A percentile compares a stretch with the other conserved stretches of the same genome.
Evolutionary conservation across 1,140 invertebrate genomes (phyloP).

Genomic region (Anthonomus grandis): DNA sequence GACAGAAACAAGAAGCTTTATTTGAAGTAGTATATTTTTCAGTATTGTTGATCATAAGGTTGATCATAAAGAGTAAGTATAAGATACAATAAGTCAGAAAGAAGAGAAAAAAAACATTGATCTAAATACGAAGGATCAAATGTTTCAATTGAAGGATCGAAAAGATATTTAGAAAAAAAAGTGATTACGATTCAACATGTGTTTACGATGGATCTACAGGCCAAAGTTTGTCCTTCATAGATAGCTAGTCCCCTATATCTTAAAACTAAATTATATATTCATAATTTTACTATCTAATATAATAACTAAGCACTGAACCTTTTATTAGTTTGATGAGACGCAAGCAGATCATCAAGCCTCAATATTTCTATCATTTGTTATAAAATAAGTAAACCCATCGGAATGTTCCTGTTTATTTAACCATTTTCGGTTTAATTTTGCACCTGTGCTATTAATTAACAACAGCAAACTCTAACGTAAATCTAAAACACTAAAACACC

Average conservation of each 20-base stretch:
- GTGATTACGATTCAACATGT: background rate
- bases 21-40: background rate
- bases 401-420: too few species aligned
- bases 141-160: background rate
- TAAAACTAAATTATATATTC: background rate
- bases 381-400: too few species aligned
- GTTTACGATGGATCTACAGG: background rate
- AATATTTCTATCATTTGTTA: slow-evolving; percentile 5
- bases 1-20: background rate
- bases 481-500: too few species aligned
- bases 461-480: too few species aligned
- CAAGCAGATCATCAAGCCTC: background rate
- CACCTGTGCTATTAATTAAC: too few species aligned
- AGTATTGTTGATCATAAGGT: background rate
- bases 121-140: too few species aligned
- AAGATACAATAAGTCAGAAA: background rate
- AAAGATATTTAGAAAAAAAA: background rate
- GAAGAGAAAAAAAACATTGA: background rate
- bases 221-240: background rate
- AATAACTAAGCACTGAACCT: background rate
- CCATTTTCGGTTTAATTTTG: too few species aligned
- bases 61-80: background rate
- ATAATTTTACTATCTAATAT: background rate
- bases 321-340: too few species aligned
- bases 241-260: too few species aligned